Percentiles rank a stretch among this genome's conserved stretches.
Evolutionary conservation across 1,140 invertebrate species (phyloP).

Genomic region (Drosophila gunungcola): DNA sequence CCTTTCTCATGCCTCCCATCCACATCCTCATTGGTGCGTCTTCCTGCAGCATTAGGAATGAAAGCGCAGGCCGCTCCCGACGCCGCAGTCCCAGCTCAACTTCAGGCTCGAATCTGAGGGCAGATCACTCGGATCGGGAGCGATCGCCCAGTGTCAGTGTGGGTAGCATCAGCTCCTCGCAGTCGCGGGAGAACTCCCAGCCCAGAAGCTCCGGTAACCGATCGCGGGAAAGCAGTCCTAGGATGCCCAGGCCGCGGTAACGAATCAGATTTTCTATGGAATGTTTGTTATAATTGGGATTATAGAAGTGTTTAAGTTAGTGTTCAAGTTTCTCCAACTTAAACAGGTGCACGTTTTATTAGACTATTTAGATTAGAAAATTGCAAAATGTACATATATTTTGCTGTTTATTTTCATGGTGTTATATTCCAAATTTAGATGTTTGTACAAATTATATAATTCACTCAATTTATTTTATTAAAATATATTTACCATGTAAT

Average conservation of each 20-base stretch:
- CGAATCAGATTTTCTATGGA: constrained; percentile 8
- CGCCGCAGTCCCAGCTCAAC: constrained; percentile 68
- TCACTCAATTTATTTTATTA: neutral
- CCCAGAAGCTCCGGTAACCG: constrained; percentile 77
- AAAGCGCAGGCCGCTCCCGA: constrained; percentile 75
- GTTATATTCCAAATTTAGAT: neutral
- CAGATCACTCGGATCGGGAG: constrained; percentile 53
- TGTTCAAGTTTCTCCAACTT: neutral
- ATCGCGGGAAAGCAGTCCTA: constrained; percentile 90
- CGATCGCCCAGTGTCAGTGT: constrained; percentile 67
- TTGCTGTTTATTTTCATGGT: neutral
- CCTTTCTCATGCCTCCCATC: neutral
- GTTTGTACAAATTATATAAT: neutral
- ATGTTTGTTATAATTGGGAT: neutral
- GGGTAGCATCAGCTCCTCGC: constrained; percentile 70
- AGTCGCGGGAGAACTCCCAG: constrained; percentile 72
- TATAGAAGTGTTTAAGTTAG: neutral
- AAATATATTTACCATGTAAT: neutral
- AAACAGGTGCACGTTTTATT: neutral
- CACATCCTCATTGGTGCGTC: constrained; percentile 8
- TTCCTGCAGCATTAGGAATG: constrained; percentile 74
- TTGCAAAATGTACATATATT: neutral
- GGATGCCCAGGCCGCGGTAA: constrained; percentile 88
- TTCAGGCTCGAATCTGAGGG: constrained; percentile 47
- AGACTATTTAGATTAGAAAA: neutral